Base-by-base conservation (phyloP, 2,113 vertebrate genomes). In the Pterocles orientalis region DNA sequence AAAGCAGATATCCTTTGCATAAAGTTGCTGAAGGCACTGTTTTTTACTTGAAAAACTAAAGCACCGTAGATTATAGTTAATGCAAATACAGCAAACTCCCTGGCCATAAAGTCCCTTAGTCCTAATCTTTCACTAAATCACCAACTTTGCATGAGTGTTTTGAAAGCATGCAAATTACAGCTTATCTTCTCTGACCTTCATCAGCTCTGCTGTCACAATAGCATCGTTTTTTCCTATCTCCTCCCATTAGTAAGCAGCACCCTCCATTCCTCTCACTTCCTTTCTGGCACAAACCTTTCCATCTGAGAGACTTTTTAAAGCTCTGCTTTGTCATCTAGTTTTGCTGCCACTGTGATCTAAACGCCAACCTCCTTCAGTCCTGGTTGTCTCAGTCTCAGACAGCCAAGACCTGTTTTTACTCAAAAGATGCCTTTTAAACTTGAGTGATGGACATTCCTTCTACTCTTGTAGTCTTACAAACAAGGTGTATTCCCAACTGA, bases 141-240 rank as follows among this genome's bases (percentile, higher is more conserved):
- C n/a, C 4, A 70, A 43, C 34, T 81, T 88, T 31, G 23, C 39
- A n/a, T 4, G 39, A 72, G 9, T 81, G 43, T 84, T 95, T 91
- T 86, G 61, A 78, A 95, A 91, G 45, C 83, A 68, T 51, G 53
- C 69, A 95, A 87, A 91, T 87, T 64, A 87, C 41, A 92, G 75
- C 20, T 95, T 95, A 89, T 96, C 26, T 29, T 66, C 54, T 58
- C 54, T 80, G 81, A 91, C 82, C 89, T 91, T 94, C 62, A 39
- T 56, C 89, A 82, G 41, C 41, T 75, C 58, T 39, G 10, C 78
- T 76, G 66, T 66, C 62, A 96, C 90, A 93, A 92, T 66, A 95
- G 50, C 62, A 90, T 79, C 69, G 68, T 84, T 88, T 83, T 95
- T 97, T 95, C 75, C 65, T 82, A 45, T 76, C 86, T 92, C 83